Evolutionary conservation across 37 sponge, comb jelly and placozoan genomes (phyloP).

Genomic region (Bolinopsis microptera): DNA sequence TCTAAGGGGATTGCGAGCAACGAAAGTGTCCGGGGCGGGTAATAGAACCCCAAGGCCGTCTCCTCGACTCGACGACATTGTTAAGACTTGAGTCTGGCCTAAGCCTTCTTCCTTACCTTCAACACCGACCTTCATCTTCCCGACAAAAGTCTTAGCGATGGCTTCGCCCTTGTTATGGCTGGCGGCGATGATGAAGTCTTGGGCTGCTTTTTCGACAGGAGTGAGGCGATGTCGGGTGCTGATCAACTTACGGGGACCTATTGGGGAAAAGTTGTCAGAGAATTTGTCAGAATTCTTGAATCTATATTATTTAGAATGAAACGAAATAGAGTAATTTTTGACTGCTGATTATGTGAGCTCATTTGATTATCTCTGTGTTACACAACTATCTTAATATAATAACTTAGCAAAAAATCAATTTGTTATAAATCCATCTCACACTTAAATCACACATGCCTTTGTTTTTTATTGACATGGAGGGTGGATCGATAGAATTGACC

Average conservation of each 20-base stretch:
- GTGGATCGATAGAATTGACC: too few relatives aligned
- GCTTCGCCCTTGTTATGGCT: background rate
- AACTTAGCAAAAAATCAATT: too few relatives aligned
- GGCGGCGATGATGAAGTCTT: slow-evolving; percentile 51
- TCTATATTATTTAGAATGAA: too few relatives aligned
- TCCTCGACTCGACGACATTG: background rate
- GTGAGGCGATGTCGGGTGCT: background rate
- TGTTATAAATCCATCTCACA: too few relatives aligned
- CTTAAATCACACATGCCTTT: too few relatives aligned
- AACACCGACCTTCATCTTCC: slow-evolving; percentile 54
- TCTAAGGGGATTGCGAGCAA: background rate
- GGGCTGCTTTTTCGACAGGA: slow-evolving; percentile 33
- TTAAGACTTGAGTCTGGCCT: background rate
- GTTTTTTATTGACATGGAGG: too few relatives aligned
- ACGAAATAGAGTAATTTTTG: too few relatives aligned
- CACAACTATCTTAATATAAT: too few relatives aligned
- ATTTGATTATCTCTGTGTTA: too few relatives aligned
- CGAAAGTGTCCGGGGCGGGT: background rate
- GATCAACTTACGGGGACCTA: background rate
- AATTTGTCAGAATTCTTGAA: too few relatives aligned
- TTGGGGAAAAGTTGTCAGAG: background rate
- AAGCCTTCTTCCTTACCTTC: slow-evolving; percentile 11
- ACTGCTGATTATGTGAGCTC: too few relatives aligned
- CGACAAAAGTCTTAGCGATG: slow-evolving; percentile 39
- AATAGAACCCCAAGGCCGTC: background rate